A percentile compares a stretch with the other conserved stretches of the same genome.
phyloP scores from a whole-genome alignment of 2,113 vertebrate genomes.

The Charadrius vociferus region DNA sequence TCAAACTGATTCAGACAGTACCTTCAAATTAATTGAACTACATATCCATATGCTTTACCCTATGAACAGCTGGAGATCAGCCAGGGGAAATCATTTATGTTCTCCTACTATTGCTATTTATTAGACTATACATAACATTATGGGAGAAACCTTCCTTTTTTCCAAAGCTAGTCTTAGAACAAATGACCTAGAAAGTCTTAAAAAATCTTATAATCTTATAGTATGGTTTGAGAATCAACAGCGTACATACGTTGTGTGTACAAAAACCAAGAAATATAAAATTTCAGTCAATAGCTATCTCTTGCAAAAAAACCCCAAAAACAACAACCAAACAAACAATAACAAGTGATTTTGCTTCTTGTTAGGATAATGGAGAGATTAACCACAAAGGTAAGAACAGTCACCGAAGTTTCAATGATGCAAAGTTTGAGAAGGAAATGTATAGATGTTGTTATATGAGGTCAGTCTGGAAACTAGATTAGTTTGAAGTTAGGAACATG shows the following conservation, averaged over 20 bases:
- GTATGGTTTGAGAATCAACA: not conserved
- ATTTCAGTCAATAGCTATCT: not conserved
- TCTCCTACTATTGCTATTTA: not conserved
- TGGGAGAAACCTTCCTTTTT: not conserved
- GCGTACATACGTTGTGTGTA: not conserved
- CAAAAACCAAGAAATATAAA: not conserved
- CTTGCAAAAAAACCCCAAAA: no score
- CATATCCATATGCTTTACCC: not conserved
- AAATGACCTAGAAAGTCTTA: not conserved
- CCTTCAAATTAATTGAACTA: not conserved
- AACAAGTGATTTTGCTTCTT: not conserved
- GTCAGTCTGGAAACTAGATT: not conserved
- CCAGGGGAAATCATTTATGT: not conserved
- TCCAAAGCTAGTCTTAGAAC: not conserved
- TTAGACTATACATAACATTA: not conserved
- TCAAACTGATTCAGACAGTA: not conserved
- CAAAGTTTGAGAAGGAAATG: not conserved
- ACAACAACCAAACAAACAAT: not conserved
- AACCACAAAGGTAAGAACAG: not conserved
- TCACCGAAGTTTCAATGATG: not conserved
- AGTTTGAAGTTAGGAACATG: not conserved
- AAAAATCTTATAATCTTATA: not conserved
- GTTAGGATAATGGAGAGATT: not conserved
- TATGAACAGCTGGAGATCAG: not conserved
- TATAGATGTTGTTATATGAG: not conserved